These are phyloP conservation scores for Microcebus lehilahytsara DNA, from an alignment of 2,113 vertebrate species.

Conservation along the genomic window DNA sequence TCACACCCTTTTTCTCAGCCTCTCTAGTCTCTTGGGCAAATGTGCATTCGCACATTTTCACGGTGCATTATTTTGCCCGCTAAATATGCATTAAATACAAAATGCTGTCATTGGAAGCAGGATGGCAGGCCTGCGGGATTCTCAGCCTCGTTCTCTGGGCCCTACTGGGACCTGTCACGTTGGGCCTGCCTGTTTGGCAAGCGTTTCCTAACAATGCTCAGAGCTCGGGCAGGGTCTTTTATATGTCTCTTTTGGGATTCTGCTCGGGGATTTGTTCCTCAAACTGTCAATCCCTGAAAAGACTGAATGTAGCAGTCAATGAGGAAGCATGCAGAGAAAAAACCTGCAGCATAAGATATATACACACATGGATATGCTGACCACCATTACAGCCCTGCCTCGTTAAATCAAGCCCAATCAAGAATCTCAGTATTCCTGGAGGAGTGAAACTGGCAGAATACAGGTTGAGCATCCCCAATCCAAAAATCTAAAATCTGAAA, in stretches of 20 bases:
- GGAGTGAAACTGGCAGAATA: background rate
- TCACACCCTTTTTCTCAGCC: slow-evolving; percentile 63
- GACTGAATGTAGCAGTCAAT: background rate
- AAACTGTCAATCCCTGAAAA: slow-evolving; percentile 50
- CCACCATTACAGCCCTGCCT: background rate
- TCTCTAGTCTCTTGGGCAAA: slow-evolving; percentile 72
- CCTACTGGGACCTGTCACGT: background rate
- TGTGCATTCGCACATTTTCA: slow-evolving; percentile 58
- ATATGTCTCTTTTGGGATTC: slow-evolving; percentile 38
- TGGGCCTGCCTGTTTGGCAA: background rate
- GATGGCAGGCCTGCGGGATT: slow-evolving; percentile 32
- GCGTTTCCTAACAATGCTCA: slow-evolving; percentile 35
- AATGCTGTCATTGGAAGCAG: slow-evolving; percentile 41
- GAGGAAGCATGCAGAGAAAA: background rate
- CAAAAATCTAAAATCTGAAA: background rate
- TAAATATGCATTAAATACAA: slow-evolving; percentile 61
- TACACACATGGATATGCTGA: background rate
- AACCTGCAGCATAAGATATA: background rate
- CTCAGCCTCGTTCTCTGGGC: background rate
- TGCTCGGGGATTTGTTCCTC: slow-evolving; percentile 21
- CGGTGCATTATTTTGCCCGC: slow-evolving; percentile 44
- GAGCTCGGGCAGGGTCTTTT: background rate
- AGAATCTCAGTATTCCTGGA: background rate
- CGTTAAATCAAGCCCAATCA: background rate
- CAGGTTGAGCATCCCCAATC: background rate